Percentiles rank a stretch among this genome's conserved stretches.
Conservation (phyloP, 2,797 vertebrate species). For the Psittacula derbiana region DNA sequence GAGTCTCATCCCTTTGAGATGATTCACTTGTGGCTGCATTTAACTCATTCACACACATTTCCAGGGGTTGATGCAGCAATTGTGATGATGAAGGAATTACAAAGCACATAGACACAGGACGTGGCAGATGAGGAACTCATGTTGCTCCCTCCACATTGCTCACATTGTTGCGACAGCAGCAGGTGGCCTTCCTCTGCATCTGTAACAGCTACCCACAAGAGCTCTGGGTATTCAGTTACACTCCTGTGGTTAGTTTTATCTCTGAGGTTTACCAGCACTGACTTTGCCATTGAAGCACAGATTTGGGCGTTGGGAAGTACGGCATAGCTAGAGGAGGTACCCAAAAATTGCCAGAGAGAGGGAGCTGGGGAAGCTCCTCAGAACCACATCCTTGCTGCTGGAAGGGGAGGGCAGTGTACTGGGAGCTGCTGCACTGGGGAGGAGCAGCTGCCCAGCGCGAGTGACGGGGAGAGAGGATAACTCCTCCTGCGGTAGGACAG, state of each 20-base stretch:
- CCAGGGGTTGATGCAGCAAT: not conserved
- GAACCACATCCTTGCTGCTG: accelerated
- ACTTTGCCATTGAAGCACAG: not conserved
- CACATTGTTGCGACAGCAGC: not conserved
- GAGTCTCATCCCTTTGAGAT: not conserved
- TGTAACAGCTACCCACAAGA: not conserved
- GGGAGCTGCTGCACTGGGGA: not conserved
- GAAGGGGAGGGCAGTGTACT: no score
- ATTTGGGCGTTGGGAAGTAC: not conserved
- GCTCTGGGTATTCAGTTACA: not conserved
- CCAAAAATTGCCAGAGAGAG: not conserved
- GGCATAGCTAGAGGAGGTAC: not conserved
- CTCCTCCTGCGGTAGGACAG: accelerated
- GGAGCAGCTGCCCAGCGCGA: not conserved
- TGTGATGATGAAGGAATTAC: not conserved
- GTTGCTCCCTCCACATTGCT: not conserved
- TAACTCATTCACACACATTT: not conserved
- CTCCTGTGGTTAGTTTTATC: not conserved
- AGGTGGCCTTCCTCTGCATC: accelerated
- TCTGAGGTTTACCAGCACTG: not conserved
- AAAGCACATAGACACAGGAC: not conserved
- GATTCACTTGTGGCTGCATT: not conserved
- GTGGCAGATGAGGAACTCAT: not conserved
- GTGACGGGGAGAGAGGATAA: not conserved
- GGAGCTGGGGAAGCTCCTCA: not conserved